phyloP scores from a whole-genome alignment of 1,140 invertebrate genomes.

The Drosophila sucinea region DNA sequence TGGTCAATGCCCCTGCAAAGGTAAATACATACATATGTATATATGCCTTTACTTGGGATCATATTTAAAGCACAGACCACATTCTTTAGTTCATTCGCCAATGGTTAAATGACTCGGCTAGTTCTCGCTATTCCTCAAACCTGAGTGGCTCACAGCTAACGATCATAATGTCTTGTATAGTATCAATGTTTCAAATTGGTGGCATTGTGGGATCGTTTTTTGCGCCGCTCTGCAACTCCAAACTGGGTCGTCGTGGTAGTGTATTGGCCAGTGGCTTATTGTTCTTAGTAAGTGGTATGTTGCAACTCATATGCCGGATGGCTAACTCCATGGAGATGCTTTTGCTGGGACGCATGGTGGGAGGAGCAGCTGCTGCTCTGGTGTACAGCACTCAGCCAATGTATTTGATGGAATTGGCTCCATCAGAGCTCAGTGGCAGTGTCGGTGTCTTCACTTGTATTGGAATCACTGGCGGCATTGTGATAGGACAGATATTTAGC shows the following conservation, averaged over 20 bases:
- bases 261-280: slow-evolving; percentile 34
- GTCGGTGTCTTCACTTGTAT: slow-evolving; percentile 92
- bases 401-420: slow-evolving; percentile 93
- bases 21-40: slow-evolving; percentile 83
- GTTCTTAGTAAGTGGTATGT: slow-evolving; percentile 78
- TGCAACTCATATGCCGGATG: slow-evolving; percentile 85
- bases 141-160: slow-evolving; percentile 84
- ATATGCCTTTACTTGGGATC: slow-evolving; percentile 28
- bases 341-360: slow-evolving; percentile 87
- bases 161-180: slow-evolving; percentile 89
- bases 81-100: slow-evolving; percentile 86
- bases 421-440: slow-evolving; percentile 88
- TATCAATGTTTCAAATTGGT: slow-evolving; percentile 91
- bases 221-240: slow-evolving; percentile 87
- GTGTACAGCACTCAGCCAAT: slow-evolving; percentile 91
- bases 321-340: slow-evolving; percentile 88
- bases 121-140: slow-evolving; percentile 84
- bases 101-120: slow-evolving; percentile 88
- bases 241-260: slow-evolving; percentile 85
- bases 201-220: slow-evolving; percentile 88
- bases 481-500: slow-evolving; percentile 88
- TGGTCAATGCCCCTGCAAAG: slow-evolving; percentile 90
- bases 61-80: background rate
- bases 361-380: slow-evolving; percentile 88
- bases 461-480: slow-evolving; percentile 91